phyloP scores from a whole-genome alignment of 1,140 invertebrate genomes.

The Papilio helenus region DNA sequence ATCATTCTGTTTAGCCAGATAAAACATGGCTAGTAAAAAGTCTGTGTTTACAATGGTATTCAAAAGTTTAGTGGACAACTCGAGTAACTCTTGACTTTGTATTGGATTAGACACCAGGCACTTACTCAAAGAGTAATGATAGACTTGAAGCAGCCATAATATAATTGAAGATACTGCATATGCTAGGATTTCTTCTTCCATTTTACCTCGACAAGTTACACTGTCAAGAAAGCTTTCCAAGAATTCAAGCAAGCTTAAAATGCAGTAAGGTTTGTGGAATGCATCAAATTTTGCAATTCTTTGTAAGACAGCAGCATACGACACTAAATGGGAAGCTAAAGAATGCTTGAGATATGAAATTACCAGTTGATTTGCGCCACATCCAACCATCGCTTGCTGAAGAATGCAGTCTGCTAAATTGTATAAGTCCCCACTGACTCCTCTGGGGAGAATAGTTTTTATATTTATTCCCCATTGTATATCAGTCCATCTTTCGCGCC shows the following conservation, averaged over 20 bases:
- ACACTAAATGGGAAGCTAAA: constrained; percentile 94
- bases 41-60: constrained; percentile 88
- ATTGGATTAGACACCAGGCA: constrained; percentile 77
- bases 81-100: constrained; percentile 85
- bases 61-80: constrained; percentile 88
- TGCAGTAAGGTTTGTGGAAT: constrained; percentile 94
- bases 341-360: constrained; percentile 97
- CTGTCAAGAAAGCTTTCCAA: constrained; percentile 90
- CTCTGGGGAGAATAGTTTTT: constrained; percentile 93
- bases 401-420: constrained; percentile 96
- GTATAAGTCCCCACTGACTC: constrained; percentile 95
- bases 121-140: constrained; percentile 85
- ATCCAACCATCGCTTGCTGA: constrained; percentile 95
- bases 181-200: constrained; percentile 91
- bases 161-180: constrained; percentile 89
- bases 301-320: constrained; percentile 93
- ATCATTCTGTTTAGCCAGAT: constrained; percentile 90
- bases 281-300: constrained; percentile 95
- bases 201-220: constrained; percentile 88
- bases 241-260: constrained; percentile 93
- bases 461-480: constrained; percentile 98
- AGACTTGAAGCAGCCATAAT: constrained; percentile 92
- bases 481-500: constrained; percentile 97
- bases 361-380: constrained; percentile 94
- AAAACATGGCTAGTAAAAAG: constrained; percentile 92